These are phyloP conservation scores for Echinops telfairi DNA, from an alignment of 2,113 vertebrate genomes.

Conservation along the genomic window DNA sequence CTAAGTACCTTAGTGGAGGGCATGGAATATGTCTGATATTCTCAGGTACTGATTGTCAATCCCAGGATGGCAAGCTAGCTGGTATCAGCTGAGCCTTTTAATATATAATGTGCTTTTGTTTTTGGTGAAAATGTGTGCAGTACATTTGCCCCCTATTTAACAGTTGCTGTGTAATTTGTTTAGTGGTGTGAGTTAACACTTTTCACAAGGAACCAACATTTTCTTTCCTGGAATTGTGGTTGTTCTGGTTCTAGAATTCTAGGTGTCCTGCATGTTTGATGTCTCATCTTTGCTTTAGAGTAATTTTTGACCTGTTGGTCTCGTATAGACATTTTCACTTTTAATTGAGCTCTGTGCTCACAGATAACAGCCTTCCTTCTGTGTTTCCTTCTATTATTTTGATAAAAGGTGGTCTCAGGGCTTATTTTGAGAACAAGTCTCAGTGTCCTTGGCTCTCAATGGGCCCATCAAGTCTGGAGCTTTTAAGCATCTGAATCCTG, in stretches of 20 bases:
- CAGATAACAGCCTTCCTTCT: background rate
- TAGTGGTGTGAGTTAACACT: background rate
- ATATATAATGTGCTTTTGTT: background rate
- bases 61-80: background rate
- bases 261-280: background rate
- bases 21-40: accelerated
- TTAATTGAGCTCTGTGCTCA: background rate
- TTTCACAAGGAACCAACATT: background rate
- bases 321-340: background rate
- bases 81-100: background rate
- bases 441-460: background rate
- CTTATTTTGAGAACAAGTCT: background rate
- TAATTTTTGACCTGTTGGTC: background rate
- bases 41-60: background rate
- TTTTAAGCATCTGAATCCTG: background rate
- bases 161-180: background rate
- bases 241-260: background rate
- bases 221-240: background rate
- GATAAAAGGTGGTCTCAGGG: background rate
- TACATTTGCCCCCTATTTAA: background rate
- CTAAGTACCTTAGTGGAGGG: no score
- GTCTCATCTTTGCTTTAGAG: background rate
- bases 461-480: background rate
- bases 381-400: background rate
- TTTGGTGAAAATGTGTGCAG: background rate